Evolutionary conservation across 2,888 invertebrate species (phyloP), one percentile per base, ranked within the genome.

Genomic region (Hyposoter dolosus): DNA sequence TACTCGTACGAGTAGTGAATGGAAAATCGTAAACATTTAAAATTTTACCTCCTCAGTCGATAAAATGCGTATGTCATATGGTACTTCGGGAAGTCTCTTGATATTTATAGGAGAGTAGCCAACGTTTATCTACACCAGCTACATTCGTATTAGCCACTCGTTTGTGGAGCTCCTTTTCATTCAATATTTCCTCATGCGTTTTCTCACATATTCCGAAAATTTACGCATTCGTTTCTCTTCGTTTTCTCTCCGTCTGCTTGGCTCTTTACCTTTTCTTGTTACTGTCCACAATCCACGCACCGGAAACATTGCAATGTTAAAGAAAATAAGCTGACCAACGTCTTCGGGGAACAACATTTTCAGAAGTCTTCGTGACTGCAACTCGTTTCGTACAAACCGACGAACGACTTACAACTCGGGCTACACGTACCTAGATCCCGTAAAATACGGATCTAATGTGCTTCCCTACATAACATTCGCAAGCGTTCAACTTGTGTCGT

Each of bases 131-230:
- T 35, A 19, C 40, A 56, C 9, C 19, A 32, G n/a, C 71, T n/a
- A 50, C 6, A 50, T 45, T 45, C 47, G 32, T 71, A 71, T 50
- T 32, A 71, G 68, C 45, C 32, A 63, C 78, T 69, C 78, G 78
- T 85, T 60, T 43, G 28, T 32, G 40, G 66, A 68, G 56, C n/a
- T 53, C 35, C 63, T 72, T 78, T 50, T 32, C 23, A 32, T 45
- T 75, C 66, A 23, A 40, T 69, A 50, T 45, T 60, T 50, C 60
- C 47, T 69, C 72, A n/a, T 65, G 78, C 65, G 63, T 81, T 82
- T 79, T 83, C 69, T 82, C 78, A 76, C 83, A 77, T 80, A 85
- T 68, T 88, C 74, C 87, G 86, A 77, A 85, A 88, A 87, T 84
- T 79, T 84, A 83, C 82, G 84, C 87, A 74, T 84, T 77, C 78